A percentile compares a stretch with the other conserved stretches of the same genome.
phyloP scores from a whole-genome alignment of 2,888 invertebrate species.

The Ypsolopha scabrella region DNA sequence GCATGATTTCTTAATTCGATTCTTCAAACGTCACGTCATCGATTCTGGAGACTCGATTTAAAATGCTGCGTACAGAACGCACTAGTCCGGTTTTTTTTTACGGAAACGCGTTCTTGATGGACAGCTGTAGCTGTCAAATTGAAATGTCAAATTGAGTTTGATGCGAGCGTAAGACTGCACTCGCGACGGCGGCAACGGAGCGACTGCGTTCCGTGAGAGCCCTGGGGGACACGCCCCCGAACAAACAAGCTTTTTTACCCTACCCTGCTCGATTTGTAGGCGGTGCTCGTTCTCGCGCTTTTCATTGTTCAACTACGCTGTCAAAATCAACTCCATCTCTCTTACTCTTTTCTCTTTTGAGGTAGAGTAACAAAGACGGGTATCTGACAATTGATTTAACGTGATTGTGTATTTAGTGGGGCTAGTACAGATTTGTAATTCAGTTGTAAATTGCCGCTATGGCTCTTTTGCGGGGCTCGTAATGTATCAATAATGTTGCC shows the following conservation, averaged over 20 bases:
- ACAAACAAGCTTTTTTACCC: constrained; percentile 55
- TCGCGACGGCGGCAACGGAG: constrained; percentile 47
- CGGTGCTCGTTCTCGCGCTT: constrained; percentile 36
- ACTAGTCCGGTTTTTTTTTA: constrained; percentile 11
- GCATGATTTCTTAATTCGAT: constrained; percentile 39
- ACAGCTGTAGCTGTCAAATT: constrained; percentile 41
- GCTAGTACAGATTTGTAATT: constrained; percentile 62
- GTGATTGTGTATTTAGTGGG: constrained; percentile 62
- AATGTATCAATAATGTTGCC: constrained; percentile 66
- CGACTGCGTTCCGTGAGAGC: constrained; percentile 40
- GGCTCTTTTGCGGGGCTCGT: constrained; percentile 56
- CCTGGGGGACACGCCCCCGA: constrained; percentile 47
- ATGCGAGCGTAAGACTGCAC: constrained; percentile 27
- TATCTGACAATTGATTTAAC: constrained; percentile 53
- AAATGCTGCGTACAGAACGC: too few species aligned
- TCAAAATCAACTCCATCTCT: constrained; percentile 23
- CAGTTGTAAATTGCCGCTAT: constrained; percentile 62
- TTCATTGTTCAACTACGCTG: constrained; percentile 30
- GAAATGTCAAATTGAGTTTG: constrained; percentile 32
- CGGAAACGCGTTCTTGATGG: constrained; percentile 19
- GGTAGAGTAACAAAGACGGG: constrained; percentile 23
- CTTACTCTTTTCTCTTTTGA: constrained; percentile 1
- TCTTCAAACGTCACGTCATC: background rate
- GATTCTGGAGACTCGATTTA: background rate
- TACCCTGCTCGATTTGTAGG: constrained; percentile 45